phyloP scores from a whole-genome alignment of 2,888 invertebrate genomes.

The Cryptops parisi region DNA sequence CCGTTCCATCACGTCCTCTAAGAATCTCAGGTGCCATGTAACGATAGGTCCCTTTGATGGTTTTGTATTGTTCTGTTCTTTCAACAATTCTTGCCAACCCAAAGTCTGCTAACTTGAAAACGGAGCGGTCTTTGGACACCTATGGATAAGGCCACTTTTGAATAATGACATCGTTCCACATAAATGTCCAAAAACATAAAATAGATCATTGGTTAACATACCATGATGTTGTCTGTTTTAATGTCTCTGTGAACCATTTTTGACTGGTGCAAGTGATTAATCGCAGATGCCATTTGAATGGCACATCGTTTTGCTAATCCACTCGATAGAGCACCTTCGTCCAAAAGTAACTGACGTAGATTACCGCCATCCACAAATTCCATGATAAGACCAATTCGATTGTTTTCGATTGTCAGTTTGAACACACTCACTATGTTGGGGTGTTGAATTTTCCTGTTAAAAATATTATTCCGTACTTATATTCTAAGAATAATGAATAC shows the following conservation, averaged over 20 bases:
- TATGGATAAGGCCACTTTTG: neutral
- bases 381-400: slow-evolving; percentile 17
- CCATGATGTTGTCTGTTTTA: slow-evolving; percentile 18
- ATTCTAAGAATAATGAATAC: neutral
- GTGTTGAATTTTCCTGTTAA: slow-evolving; percentile 13
- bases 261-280: slow-evolving; percentile 14
- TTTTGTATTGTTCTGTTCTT: slow-evolving; percentile 17
- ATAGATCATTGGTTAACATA: neutral
- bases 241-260: slow-evolving; percentile 18
- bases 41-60: slow-evolving; percentile 17
- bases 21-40: slow-evolving; percentile 18
- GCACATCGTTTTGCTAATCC: slow-evolving; percentile 13
- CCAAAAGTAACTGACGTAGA: slow-evolving; percentile 14
- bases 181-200: no score
- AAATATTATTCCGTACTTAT: neutral
- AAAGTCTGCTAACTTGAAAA: slow-evolving; percentile 17
- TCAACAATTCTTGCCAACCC: slow-evolving; percentile 17
- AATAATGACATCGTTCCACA: no score
- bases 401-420: slow-evolving; percentile 18
- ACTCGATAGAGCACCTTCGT: slow-evolving; percentile 9
- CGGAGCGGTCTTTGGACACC: slow-evolving; percentile 16
- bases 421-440: slow-evolving; percentile 17
- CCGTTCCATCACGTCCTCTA: slow-evolving; percentile 14
- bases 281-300: slow-evolving; percentile 15
- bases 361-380: slow-evolving; percentile 16